phyloP scores from a whole-genome alignment of 2,113 vertebrate genomes.

The Proteles cristata region DNA sequence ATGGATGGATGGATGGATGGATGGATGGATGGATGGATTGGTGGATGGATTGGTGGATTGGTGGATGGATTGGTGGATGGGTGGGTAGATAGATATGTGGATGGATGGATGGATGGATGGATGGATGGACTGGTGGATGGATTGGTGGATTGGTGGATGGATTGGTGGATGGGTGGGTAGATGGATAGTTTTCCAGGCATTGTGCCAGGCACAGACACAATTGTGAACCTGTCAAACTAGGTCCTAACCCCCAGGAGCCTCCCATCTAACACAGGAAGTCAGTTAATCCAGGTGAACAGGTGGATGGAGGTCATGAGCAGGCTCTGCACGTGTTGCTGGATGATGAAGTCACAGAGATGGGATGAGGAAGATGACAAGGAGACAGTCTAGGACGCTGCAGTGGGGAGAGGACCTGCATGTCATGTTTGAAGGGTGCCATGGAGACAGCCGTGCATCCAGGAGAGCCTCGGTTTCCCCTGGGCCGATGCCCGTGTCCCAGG shows the following conservation, averaged over 20 bases:
- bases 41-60: rapidly evolving
- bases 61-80: background rate
- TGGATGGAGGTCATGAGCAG: background rate
- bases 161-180: no score
- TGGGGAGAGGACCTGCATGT: background rate
- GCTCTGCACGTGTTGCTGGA: background rate
- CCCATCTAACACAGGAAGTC: background rate
- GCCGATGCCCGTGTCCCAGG: background rate
- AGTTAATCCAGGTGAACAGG: background rate
- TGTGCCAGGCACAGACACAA: background rate
- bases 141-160: no score
- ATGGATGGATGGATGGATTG: background rate
- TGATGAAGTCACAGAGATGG: background rate
- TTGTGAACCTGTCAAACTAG: background rate
- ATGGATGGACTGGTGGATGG: background rate
- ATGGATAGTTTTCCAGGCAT: background rate
- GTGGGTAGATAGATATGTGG: background rate
- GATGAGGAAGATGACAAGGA: no score
- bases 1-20: background rate
- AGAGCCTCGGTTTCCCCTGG: background rate
- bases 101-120: background rate
- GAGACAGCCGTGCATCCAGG: background rate
- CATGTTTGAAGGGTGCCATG: background rate
- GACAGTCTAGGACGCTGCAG: background rate
- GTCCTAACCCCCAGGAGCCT: background rate